phyloP scores from a whole-genome alignment of 2,797 vertebrate genomes.

The Glossophaga mutica region DNA sequence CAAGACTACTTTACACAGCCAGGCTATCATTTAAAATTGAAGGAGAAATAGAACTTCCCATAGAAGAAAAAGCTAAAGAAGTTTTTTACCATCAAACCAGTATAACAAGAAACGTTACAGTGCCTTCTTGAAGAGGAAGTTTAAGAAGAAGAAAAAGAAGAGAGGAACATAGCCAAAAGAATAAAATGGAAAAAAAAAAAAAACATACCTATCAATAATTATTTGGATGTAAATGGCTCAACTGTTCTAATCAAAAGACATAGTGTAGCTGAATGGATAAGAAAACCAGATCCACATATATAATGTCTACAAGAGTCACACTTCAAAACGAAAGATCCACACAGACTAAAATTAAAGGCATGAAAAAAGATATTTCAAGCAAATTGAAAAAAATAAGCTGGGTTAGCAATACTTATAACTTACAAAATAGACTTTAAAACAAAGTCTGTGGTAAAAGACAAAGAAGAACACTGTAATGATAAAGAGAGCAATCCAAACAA shows the following conservation, averaged over 20 bases:
- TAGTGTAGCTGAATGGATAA: not conserved
- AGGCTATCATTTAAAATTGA: not conserved
- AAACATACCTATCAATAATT: not conserved
- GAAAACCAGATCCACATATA: not conserved
- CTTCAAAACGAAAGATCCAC: not conserved
- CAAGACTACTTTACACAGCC: not conserved
- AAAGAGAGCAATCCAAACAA: not conserved
- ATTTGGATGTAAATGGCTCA: not conserved
- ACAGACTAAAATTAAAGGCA: not conserved
- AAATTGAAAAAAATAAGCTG: not conserved
- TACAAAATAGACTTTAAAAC: not conserved
- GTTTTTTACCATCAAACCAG: not conserved
- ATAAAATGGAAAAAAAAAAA: not conserved
- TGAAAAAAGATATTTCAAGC: not conserved
- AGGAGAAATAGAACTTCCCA: not conserved
- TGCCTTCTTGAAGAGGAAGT: not conserved
- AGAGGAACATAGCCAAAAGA: not conserved
- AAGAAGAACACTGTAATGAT: not conserved
- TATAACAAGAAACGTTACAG: not conserved
- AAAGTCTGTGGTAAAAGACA: not conserved
- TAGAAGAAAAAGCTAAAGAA: not conserved
- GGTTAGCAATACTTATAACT: not conserved
- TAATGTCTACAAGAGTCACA: not conserved
- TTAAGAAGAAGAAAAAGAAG: not conserved
- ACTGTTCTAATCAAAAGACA: not conserved